Percentiles rank a stretch among this genome's conserved stretches.
Evolutionary conservation across 2,888 invertebrate genomes (phyloP).

Genomic region (Micropterix aruncella): DNA sequence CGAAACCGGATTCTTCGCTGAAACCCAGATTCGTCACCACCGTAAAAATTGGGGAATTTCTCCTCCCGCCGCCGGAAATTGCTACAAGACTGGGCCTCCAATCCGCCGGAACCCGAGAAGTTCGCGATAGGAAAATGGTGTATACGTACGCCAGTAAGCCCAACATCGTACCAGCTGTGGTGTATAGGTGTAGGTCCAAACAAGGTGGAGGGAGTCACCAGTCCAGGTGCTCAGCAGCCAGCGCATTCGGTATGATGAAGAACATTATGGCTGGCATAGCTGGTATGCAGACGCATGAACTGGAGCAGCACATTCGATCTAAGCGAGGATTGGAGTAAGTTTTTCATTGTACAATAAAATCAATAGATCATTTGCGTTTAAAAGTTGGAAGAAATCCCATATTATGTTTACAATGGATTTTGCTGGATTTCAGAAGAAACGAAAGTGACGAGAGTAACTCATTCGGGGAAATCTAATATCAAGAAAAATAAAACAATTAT

Average conservation of each 20-base stretch:
- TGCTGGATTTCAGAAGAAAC: no score
- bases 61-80: conserved; percentile 62
- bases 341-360: no score
- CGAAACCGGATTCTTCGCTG: conserved; percentile 12
- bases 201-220: not conserved
- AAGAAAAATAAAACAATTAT: no score
- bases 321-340: not conserved
- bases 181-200: conserved; percentile 14
- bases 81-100: conserved; percentile 48
- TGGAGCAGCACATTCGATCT: not conserved
- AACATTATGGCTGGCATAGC: conserved; percentile 9
- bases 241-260: conserved; percentile 9
- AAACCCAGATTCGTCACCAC: conserved; percentile 64
- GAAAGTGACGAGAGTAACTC: no score
- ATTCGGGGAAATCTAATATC: no score
- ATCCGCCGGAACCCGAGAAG: conserved; percentile 22
- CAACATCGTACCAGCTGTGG: conserved; percentile 27
- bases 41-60: conserved; percentile 64
- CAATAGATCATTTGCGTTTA: no score
- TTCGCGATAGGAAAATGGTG: conserved; percentile 27
- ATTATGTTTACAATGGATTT: no score
- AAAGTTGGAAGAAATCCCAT: no score
- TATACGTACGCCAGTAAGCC: conserved; percentile 56
- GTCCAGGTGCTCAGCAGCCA: conserved; percentile 3
- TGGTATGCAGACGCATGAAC: conserved; percentile 3